Evolutionary conservation across 2,888 invertebrate species (phyloP), one percentile per base, ranked within the genome.

Genomic region (Galeruca laticollis): DNA sequence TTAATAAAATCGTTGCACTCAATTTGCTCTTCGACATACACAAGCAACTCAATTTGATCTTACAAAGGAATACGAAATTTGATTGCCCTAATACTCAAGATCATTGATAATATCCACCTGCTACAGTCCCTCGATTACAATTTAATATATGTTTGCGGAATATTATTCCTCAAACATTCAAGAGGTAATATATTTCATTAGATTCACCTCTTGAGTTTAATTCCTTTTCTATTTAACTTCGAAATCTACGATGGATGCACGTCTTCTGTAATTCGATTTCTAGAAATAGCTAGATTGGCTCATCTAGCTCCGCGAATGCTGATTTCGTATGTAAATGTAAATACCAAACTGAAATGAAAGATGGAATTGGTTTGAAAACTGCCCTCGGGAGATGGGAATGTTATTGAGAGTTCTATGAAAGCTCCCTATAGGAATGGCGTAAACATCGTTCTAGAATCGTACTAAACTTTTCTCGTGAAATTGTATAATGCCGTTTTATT

Each of bases 301-400:
- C 35, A 66, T 64, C 67, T 60, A 63, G 70, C 67, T 69, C 59
- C 60, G 69, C 68, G 47, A 70, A 73, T 64, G 62, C 67, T 71
- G 73, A 75, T 73, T 72, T 60, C 70, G 65, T 67, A 66, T 72
- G 72, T 66, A 71, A 75, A 75, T 71, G 68, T 71, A 68, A 71
- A 71, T 71, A 71, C 66, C 72, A 65, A 60, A 66, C 72, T 69
- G 70, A 69, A 69, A 73, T 72, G 73, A 72, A 69, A 75, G 72
- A 75, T 75, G 73, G 72, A 75, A 75, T 75, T 75, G 75, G 69
- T 66, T 67, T 60, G 59, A 71, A 72, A 60, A 63, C 64, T 69
- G 71, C 71, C 73, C 54, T 35, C 60, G 62, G 67, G 75, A 67
- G 70, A 73, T 73, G 71, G 47, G 70, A 73, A 73, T 75, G 61